phyloP scores from a whole-genome alignment of 2,888 invertebrate species.

The Chaetogeoica ovagalla region DNA sequence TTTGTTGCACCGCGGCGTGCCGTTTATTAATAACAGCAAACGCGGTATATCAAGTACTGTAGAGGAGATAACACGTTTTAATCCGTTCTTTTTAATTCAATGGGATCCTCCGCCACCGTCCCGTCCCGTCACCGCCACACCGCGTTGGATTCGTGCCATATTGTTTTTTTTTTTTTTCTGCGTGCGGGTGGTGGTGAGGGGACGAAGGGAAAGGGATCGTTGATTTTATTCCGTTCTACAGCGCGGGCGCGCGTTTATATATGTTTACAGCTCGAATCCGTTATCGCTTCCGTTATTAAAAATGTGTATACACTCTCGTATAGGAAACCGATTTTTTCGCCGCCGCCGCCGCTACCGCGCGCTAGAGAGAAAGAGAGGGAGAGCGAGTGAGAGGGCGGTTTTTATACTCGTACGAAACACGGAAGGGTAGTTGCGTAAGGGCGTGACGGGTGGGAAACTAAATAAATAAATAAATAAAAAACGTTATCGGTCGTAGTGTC shows the following conservation, averaged over 20 bases:
- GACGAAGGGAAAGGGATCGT: no score
- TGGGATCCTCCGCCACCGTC: neutral
- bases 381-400: slow-evolving; percentile 39
- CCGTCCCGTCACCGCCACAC: neutral
- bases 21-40: slow-evolving; percentile 38
- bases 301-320: neutral
- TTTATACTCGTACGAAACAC: neutral
- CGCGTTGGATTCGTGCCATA: slow-evolving; percentile 45
- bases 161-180: slow-evolving; percentile 35
- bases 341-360: neutral
- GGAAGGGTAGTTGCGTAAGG: no score
- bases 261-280: slow-evolving; percentile 40
- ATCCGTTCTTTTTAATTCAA: slow-evolving; percentile 51
- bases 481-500: slow-evolving; percentile 44
- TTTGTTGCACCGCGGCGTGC: slow-evolving; percentile 23
- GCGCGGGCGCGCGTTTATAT: neutral
- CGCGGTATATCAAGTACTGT: slow-evolving; percentile 29
- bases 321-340: slow-evolving; percentile 35
- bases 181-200: no score
- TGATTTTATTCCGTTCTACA: no score
- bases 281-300: slow-evolving; percentile 53
- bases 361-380: no score
- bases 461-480: neutral
- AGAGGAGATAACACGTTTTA: slow-evolving; percentile 39
- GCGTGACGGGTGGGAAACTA: neutral